Evolutionary conservation across 1,140 invertebrate species (phyloP).

Genomic region (Drosophila ogumai): DNA sequence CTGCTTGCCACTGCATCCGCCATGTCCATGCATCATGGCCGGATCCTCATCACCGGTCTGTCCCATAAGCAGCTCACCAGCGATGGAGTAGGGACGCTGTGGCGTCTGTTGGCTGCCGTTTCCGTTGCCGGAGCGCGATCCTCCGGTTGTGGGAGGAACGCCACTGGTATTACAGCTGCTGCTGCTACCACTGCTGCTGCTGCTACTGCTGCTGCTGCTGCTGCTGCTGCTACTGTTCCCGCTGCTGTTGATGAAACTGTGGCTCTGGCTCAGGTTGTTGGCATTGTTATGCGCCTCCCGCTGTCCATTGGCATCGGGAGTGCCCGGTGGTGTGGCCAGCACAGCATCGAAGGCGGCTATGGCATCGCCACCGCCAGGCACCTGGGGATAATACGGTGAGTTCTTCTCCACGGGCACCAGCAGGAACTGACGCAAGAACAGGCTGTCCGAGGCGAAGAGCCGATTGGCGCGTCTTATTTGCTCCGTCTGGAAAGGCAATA

Average conservation of each 20-base stretch:
- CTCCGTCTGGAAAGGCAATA: slow-evolving; percentile 89
- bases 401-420: slow-evolving; percentile 91
- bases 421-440: slow-evolving; percentile 93
- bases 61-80: slow-evolving; percentile 80
- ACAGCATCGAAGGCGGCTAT: slow-evolving; percentile 50
- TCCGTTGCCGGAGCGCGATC: slow-evolving; percentile 37
- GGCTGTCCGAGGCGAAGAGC: slow-evolving; percentile 94
- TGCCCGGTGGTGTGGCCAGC: slow-evolving; percentile 60
- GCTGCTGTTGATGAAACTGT: slow-evolving; percentile 57
- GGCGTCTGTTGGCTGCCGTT: slow-evolving; percentile 34
- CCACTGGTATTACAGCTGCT: slow-evolving; percentile 63
- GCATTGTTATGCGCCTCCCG: slow-evolving; percentile 68
- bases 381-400: slow-evolving; percentile 86
- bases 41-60: slow-evolving; percentile 70
- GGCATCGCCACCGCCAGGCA: slow-evolving; percentile 50
- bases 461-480: slow-evolving; percentile 94
- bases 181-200: slow-evolving; percentile 64
- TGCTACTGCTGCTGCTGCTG: slow-evolving; percentile 64
- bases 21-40: slow-evolving; percentile 56
- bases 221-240: slow-evolving; percentile 55
- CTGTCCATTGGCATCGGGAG: slow-evolving; percentile 69
- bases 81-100: slow-evolving; percentile 85
- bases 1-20: slow-evolving; percentile 67
- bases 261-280: slow-evolving; percentile 57
- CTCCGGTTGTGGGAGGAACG: slow-evolving; percentile 32